A percentile compares a stretch with the other conserved stretches of the same genome.
phyloP scores from a whole-genome alignment of 2,888 invertebrate species.

The Schizaphis graminum region DNA sequence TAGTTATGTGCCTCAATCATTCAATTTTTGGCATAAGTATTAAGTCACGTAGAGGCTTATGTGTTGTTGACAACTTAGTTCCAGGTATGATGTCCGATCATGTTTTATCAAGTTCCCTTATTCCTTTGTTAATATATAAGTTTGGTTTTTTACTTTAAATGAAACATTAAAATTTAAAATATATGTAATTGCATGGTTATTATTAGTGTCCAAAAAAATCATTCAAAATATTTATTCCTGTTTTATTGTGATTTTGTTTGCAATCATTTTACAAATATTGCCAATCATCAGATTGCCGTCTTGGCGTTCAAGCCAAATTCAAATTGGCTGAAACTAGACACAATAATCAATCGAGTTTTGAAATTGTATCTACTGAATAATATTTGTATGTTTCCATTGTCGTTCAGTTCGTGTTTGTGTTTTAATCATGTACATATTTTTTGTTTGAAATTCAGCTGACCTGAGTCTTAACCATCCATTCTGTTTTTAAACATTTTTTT shows the following conservation, averaged over 20 bases:
- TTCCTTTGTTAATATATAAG: constrained; percentile 34
- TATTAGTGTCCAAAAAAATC: neutral
- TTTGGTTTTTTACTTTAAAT: constrained; percentile 13
- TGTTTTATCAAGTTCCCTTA: constrained; percentile 45
- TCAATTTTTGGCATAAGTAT: constrained; percentile 31
- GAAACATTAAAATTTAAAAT: neutral
- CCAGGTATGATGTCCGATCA: constrained; percentile 58
- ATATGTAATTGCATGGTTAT: constrained; percentile 38
- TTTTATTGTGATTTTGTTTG: constrained; percentile 62
- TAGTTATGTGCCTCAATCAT: constrained; percentile 31
- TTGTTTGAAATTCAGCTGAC: constrained; percentile 49
- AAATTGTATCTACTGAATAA: constrained; percentile 62
- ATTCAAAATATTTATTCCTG: constrained; percentile 36
- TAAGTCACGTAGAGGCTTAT: constrained; percentile 54
- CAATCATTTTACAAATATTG: constrained; percentile 48
- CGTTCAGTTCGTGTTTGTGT: constrained; percentile 54
- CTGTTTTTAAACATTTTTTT: constrained; percentile 12
- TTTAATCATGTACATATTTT: constrained; percentile 55
- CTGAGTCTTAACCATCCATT: constrained; percentile 56
- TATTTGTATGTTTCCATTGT: constrained; percentile 61
- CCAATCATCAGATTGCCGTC: constrained; percentile 56
- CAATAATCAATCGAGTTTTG: constrained; percentile 57
- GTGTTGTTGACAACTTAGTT: constrained; percentile 56
- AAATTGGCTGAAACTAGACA: constrained; percentile 58
- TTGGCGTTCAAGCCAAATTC: constrained; percentile 63